Evolutionary conservation across 2,888 invertebrate species (phyloP), one percentile per base, ranked within the genome.

Genomic region (Zhuqinia jingwanae): DNA sequence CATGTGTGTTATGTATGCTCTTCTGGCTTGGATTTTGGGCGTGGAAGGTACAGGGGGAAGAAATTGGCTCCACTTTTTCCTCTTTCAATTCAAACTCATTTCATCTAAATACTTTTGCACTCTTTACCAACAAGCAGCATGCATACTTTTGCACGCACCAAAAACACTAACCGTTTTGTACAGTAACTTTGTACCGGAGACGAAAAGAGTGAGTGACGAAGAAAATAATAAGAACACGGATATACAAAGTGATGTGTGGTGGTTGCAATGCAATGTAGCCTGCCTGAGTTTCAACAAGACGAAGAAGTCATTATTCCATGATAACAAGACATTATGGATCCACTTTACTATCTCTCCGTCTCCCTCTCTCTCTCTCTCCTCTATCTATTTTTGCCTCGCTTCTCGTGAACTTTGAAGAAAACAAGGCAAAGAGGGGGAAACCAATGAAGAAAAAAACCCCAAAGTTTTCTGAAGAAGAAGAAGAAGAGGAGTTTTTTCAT

Each of bases 21-120:
- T 3, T 36, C 3, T 36, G 36, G 36, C 36, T 36, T 36, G 36
- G 36, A 8, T 36, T 3, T 36, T n/a, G n/a, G 36, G 36, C 3
- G 3, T 36, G 22, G 17, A 65, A 22, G 42, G n/a, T 45, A 17
- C n/a, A n/a, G n/a, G 63, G 42, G 25, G 70, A 25, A 70, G 50
- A 79, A 79, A 79, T 79, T 79, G 79, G 79, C 79, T 79, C 79
- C 47, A 77, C 75, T 63, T 79, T 65, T 79, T 65, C 47, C 65
- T 47, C 47, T 47, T 60, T 79, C 65, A 45, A 79, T 6, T 79
- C 65, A 27, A 79, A 65, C 50, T 65, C 79, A n/a, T 65, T 65
- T 47, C 42, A 70, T 70, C 70, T 50, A 70, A 45, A 65, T 65
- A 65, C 65, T 65, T 65, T 50, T 70, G 70, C 47, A 50, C 70